phyloP scores from a whole-genome alignment of 2,888 invertebrate species.

The Amphipyra berbera region DNA sequence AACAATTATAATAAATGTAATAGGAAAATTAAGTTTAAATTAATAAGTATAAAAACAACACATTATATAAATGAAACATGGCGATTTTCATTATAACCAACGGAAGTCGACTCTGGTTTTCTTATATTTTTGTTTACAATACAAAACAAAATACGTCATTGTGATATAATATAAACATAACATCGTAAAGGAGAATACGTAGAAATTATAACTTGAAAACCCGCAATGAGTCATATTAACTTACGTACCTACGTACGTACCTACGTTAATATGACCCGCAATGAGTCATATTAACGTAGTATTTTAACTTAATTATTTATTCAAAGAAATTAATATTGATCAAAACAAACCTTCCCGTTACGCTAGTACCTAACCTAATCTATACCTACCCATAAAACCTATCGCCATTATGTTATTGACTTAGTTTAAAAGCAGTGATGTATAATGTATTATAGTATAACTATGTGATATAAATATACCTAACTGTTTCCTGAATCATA shows the following conservation, averaged over 20 bases:
- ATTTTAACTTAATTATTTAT: slow-evolving; percentile 1
- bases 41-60: slow-evolving; percentile 17
- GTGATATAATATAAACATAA: slow-evolving; percentile 21
- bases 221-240: slow-evolving; percentile 28
- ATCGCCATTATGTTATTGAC: no score
- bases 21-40: slow-evolving; percentile 18
- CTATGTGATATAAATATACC: no score
- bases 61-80: slow-evolving; percentile 16
- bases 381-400: no score
- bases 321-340: slow-evolving; percentile 5
- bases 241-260: slow-evolving; percentile 1
- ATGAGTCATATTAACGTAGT: slow-evolving; percentile 25
- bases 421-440: no score
- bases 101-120: slow-evolving; percentile 18
- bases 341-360: neutral
- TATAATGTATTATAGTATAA: no score
- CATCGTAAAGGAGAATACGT: slow-evolving; percentile 9
- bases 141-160: slow-evolving; percentile 22
- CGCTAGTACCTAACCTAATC: no score
- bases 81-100: slow-evolving; percentile 15
- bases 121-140: slow-evolving; percentile 38
- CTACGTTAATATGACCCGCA: no score
- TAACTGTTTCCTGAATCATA: no score
- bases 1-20: slow-evolving; percentile 4
- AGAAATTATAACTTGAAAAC: slow-evolving; percentile 21